A percentile compares a stretch with the other conserved stretches of the same genome.
Conservation (phyloP, 37 sponge, comb jelly and placozoan genomes). For the Aplysina aerophoba region DNA sequence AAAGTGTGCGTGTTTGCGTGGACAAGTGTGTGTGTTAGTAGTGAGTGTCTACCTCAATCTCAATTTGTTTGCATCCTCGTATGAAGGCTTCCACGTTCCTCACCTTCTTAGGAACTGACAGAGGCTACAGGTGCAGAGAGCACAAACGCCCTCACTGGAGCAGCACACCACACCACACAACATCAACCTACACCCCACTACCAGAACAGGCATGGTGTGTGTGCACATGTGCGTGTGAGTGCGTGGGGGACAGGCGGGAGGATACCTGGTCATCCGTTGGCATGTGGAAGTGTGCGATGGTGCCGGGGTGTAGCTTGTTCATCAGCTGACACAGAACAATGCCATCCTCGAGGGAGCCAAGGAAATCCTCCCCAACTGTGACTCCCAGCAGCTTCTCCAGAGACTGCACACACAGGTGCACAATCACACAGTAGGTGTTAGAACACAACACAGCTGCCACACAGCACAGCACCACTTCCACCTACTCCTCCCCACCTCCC, state of each 20-base stretch:
- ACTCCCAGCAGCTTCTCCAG: slow-evolving; percentile 63
- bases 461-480: too few species aligned
- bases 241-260: too few species aligned
- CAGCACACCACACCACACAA: not conserved
- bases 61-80: slow-evolving; percentile 63
- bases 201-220: not conserved
- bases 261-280: slow-evolving; percentile 45
- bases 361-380: slow-evolving; percentile 61
- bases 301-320: slow-evolving; percentile 66
- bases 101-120: slow-evolving; percentile 57
- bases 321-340: slow-evolving; percentile 74
- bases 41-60: slow-evolving; percentile 37
- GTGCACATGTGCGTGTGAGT: not conserved
- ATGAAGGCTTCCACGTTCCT: slow-evolving; percentile 77
- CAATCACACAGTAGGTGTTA: too few species aligned
- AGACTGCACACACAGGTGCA: slow-evolving; percentile 31
- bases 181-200: not conserved
- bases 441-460: too few species aligned
- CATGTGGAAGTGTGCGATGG: slow-evolving; percentile 49
- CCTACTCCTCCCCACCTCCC: too few species aligned
- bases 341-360: slow-evolving; percentile 64
- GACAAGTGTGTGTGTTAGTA: too few species aligned
- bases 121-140: slow-evolving; percentile 33
- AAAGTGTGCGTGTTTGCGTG: too few species aligned
- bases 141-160: too few species aligned